Base-by-base conservation (phyloP, 2,797 vertebrate genomes). In the Aeoliscus strigatus region DNA sequence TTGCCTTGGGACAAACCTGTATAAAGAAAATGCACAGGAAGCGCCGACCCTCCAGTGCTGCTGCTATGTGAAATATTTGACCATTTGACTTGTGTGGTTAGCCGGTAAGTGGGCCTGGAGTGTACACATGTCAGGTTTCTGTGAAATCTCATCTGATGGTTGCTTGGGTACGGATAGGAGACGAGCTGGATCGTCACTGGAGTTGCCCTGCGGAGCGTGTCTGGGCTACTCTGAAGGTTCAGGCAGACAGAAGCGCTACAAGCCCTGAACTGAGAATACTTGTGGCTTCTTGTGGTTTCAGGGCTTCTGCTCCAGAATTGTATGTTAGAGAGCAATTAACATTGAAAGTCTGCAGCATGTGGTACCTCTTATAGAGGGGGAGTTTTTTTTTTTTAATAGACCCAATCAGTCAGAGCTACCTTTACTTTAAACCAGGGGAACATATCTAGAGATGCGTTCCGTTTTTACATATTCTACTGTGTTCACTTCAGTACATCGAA, bases 241-340 rank as follows among this genome's bases (percentile, higher is more conserved):
- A 55, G 55, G 65, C 69, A 81, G 70, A 80, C 70, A 74, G 60
- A 75, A 71, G 69, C 77, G 73, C 69, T 78, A 63, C 56, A 66
- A 43, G 71, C 55, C 60, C 73, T 79, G 66, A 66, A 65, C 78
- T 77, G 58, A 73, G 79, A 86, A 87, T 87, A 81, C 73, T 86
- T 86, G 85, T 80, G 83, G 82, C 61, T 75, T 83, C 67, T 73
- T 85, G 85, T 21, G 84, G 86, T 86, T 87, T 87, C 52, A 70
- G 75, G 78, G 73, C 75, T 70, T 71, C 45, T 75, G 70, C 73
- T 80, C 53, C 71, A 77, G 73, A 82, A 84, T 81, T 83, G 81
- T 85, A 87, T 79, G 84, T 80, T 84, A 79, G 76, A 81, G 70
- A 75, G 85, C 81, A 87, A 89, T 89, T 89, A 87, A 86, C 78